Evolutionary conservation across 2,888 invertebrate species (phyloP), one percentile per base, ranked within the genome.

Genomic region (Leptothorax acervorum): DNA sequence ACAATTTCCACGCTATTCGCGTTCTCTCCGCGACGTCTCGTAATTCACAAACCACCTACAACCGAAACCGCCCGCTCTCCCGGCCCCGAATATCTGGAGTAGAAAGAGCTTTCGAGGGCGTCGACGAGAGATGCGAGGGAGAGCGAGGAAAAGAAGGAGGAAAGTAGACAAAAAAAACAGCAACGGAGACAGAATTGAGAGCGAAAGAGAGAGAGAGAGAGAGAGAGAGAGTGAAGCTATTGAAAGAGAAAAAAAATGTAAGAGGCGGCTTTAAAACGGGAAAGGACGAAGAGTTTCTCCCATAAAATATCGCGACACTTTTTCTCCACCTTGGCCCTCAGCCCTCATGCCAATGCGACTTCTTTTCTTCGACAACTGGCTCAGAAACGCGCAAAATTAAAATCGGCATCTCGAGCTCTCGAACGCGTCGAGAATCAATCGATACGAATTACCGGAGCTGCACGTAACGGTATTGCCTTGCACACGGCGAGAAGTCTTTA

Each of bases 221-320:
- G 18, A 60, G 57, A 60, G 12, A 82, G 42, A 81, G 53, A 63
- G 60, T 15, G 2, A 81, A 48, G 28, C 75, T 28, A 74, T 74
- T 73, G 53, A 73, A 53, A 45, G 28, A 51, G 45, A 15, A 28
- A 81, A 48, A 71, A 71, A 71, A 73, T 35, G 28, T 35, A 15
- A 84, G 73, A 88, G 70, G 63, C 85, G 83, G 68, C 71, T 86
- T 86, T 83, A 73, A 84, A 83, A 48, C 74, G 76, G 53, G 35
- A 62, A 82, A 84, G 70, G 85, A 84, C 83, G 82, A 89, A 86
- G 90, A 90, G 85, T 90, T 90, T 88, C 86, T 86, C 82, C 87
- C 87, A 85, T 91, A 90, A 91, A 91, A 91, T 91, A 91, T 90
- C 88, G 86, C 88, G 87, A 89, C 83, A 81, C 76, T 82, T 82